Conservation (phyloP, 2,888 invertebrate genomes). For the Caenorhabditis angaria region DNA sequence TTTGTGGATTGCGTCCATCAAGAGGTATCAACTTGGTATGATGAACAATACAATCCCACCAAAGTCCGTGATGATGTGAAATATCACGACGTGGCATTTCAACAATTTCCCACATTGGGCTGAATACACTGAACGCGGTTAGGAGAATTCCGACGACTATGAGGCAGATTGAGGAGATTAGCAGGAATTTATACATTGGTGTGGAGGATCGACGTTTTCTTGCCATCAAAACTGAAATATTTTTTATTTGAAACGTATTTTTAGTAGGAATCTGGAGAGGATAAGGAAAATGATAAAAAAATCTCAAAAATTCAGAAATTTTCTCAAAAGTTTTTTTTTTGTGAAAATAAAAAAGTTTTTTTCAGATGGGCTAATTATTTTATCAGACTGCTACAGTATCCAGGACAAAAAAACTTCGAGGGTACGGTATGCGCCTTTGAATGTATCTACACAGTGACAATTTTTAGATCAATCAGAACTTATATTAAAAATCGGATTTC, state of each 20-base stretch:
- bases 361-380: too few species aligned
- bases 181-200: conserved; percentile 54
- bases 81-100: conserved; percentile 47
- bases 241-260: conserved; percentile 15
- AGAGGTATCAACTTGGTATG: conserved; percentile 52
- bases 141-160: conserved; percentile 52
- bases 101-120: conserved; percentile 57
- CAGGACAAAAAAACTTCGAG: too few species aligned
- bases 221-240: background rate
- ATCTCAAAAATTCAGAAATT: too few species aligned
- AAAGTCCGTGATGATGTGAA: conserved; percentile 57
- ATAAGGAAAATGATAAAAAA: too few species aligned
- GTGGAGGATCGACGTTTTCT: background rate
- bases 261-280: too few species aligned
- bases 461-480: too few species aligned
- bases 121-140: conserved; percentile 53
- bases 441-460: too few species aligned
- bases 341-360: too few species aligned
- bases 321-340: too few species aligned
- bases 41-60: conserved; percentile 59
- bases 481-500: too few species aligned
- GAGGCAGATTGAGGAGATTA: conserved; percentile 50
- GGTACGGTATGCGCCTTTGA: too few species aligned
- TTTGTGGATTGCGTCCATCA: conserved; percentile 29
- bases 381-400: too few species aligned